These are phyloP conservation scores for Liopterus haemorrhoidalis DNA, from an alignment of 2,888 invertebrate species.

Conservation along the genomic window DNA sequence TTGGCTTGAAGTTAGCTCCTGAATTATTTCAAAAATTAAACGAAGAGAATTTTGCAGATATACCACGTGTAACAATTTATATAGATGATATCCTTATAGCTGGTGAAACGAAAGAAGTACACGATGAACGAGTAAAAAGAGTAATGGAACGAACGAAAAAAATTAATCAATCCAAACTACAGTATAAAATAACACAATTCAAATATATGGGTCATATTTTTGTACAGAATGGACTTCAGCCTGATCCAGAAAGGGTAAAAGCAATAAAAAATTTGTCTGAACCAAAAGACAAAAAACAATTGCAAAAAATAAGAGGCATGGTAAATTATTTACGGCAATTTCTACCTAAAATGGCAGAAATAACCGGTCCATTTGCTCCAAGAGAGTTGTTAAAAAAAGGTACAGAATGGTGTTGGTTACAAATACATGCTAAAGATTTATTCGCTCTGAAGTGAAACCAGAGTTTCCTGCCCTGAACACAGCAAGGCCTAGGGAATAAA, in stretches of 20 bases:
- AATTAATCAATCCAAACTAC: conserved; percentile 14
- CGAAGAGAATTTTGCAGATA: conserved; percentile 25
- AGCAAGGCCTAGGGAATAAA: too few species aligned
- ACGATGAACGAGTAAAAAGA: conserved; percentile 24
- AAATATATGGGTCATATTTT: conserved; percentile 21
- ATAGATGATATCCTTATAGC: conserved; percentile 31
- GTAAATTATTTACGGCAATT: conserved; percentile 28
- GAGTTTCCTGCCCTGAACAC: too few species aligned
- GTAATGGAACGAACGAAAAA: conserved; percentile 22
- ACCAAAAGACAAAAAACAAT: conserved; percentile 8
- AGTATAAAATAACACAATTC: conserved; percentile 11
- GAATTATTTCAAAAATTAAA: conserved; percentile 28
- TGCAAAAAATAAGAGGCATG: conserved; percentile 14
- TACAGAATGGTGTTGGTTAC: too few species aligned
- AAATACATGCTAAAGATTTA: too few species aligned
- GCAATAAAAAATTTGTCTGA: conserved; percentile 6
- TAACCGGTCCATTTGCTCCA: conserved; percentile 22
- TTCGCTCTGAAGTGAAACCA: too few species aligned
- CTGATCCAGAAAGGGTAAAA: conserved; percentile 17
- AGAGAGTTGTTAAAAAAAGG: too few species aligned
- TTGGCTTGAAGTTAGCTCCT: conserved; percentile 20
- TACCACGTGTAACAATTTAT: conserved; percentile 26
- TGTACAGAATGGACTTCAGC: conserved; percentile 6
- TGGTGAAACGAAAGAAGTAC: conserved; percentile 24
- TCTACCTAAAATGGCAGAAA: conserved; percentile 26